Evolutionary conservation across 2,113 vertebrate species (phyloP).

Genomic region (Pseudorasbora parva): DNA sequence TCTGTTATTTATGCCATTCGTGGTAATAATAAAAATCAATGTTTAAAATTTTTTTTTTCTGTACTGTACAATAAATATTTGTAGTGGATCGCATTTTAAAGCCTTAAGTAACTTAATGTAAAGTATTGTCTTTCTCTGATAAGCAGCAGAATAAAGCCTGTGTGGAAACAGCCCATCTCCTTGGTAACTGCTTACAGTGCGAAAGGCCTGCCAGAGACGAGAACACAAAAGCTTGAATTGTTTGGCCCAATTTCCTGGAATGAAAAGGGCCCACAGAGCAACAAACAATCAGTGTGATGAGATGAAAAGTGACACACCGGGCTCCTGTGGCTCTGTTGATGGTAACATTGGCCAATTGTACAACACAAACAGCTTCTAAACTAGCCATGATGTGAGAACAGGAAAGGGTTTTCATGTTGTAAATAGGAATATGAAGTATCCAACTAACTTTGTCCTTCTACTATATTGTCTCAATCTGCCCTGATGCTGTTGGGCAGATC

Average conservation of each 20-base stretch:
- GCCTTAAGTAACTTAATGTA: background rate
- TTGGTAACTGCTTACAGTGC: slow-evolving; percentile 65
- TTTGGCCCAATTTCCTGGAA: slow-evolving; percentile 67
- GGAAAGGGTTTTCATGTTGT: slow-evolving; percentile 25
- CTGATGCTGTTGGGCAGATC: background rate
- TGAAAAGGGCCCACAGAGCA: slow-evolving; percentile 70
- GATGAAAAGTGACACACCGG: slow-evolving; percentile 65
- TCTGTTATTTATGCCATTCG: background rate
- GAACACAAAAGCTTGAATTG: slow-evolving; percentile 73
- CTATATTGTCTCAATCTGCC: slow-evolving; percentile 16
- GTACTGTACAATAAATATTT: background rate
- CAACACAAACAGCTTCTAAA: slow-evolving; percentile 47
- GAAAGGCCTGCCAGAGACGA: slow-evolving; percentile 56
- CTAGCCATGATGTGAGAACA: background rate
- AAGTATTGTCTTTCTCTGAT: background rate
- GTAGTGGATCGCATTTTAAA: background rate
- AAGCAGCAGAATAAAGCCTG: slow-evolving; percentile 47
- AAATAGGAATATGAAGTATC: slow-evolving; percentile 42
- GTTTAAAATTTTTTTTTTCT: background rate
- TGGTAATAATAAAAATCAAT: background rate
- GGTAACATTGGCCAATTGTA: slow-evolving; percentile 52
- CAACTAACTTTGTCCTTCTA: slow-evolving; percentile 15
- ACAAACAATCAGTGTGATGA: slow-evolving; percentile 66
- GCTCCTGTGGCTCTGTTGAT: slow-evolving; percentile 67
- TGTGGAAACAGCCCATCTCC: slow-evolving; percentile 58